Percentiles rank a stretch among this genome's conserved stretches.
These are phyloP conservation scores for Rhynchomys soricoides DNA, from an alignment of 2,113 vertebrate genomes.

Conservation along the genomic window DNA sequence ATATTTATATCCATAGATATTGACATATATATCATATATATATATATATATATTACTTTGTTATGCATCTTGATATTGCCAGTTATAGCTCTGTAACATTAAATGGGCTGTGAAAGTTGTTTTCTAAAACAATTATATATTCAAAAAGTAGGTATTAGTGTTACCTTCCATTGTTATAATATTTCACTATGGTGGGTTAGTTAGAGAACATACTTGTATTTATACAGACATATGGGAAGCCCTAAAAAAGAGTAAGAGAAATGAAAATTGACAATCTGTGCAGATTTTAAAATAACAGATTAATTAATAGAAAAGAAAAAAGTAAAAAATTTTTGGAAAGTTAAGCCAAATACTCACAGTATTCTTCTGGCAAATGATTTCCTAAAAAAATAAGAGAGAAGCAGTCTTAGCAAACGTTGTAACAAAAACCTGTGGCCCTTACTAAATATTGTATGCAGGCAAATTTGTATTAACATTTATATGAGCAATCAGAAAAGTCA, in stretches of 20 bases:
- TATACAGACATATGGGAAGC: background rate
- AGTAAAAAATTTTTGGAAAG: slow-evolving; percentile 45
- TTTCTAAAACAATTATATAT: background rate
- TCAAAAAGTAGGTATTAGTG: background rate
- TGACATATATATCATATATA: background rate
- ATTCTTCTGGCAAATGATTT: slow-evolving; percentile 99
- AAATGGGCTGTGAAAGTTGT: background rate
- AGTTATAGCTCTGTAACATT: slow-evolving; percentile 33
- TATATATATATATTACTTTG: background rate
- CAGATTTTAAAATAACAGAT: slow-evolving; percentile 55
- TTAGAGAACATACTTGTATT: slow-evolving; percentile 22
- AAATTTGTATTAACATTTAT: slow-evolving; percentile 5
- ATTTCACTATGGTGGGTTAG: background rate
- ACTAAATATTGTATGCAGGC: background rate
- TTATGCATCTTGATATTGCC: background rate
- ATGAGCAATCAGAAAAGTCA: background rate
- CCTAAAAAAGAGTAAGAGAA: background rate
- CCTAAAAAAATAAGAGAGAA: slow-evolving; percentile 86
- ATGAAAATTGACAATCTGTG: slow-evolving; percentile 14
- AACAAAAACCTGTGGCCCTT: slow-evolving; percentile 22
- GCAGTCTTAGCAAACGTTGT: slow-evolving; percentile 28
- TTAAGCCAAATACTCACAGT: slow-evolving; percentile 91
- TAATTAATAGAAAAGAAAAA: slow-evolving; percentile 12
- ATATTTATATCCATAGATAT: background rate
- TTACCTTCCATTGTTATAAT: background rate